phyloP scores from a whole-genome alignment of 2,113 vertebrate species.

The Anarhynchus alexandrinus region DNA sequence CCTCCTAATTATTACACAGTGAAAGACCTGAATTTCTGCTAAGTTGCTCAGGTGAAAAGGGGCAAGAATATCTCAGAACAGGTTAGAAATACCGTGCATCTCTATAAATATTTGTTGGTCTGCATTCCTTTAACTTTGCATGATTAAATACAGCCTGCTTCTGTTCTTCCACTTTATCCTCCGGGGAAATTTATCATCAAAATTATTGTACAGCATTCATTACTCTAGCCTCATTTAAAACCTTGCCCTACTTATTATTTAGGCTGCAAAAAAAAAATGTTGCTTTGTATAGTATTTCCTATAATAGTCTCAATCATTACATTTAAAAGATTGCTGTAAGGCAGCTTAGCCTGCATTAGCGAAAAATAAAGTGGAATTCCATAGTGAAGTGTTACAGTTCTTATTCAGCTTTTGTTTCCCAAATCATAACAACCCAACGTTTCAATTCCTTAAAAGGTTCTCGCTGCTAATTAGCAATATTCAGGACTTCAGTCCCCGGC shows the following conservation, averaged over 20 bases:
- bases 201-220: slow-evolving; percentile 66
- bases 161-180: slow-evolving; percentile 61
- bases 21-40: background rate
- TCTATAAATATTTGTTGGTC: slow-evolving; percentile 49
- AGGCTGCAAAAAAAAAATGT: slow-evolving; percentile 24
- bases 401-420: slow-evolving; percentile 46
- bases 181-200: slow-evolving; percentile 62
- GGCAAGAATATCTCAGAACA: background rate
- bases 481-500: background rate
- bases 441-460: background rate
- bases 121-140: slow-evolving; percentile 50
- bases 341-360: slow-evolving; percentile 54
- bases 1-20: background rate
- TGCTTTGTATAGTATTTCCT: slow-evolving; percentile 61
- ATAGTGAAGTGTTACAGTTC: slow-evolving; percentile 10
- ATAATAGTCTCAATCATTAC: slow-evolving; percentile 64
- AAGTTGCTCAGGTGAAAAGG: slow-evolving; percentile 17
- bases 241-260: slow-evolving; percentile 70
- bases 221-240: slow-evolving; percentile 67
- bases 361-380: slow-evolving; percentile 29
- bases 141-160: slow-evolving; percentile 63
- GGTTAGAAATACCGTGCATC: background rate
- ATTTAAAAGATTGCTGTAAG: slow-evolving; percentile 62
- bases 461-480: background rate
- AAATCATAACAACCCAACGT: background rate